Percentiles rank a stretch among this genome's conserved stretches.
These are phyloP conservation scores for Neotoma lepida DNA, from an alignment of 2,113 vertebrate genomes.

Conservation along the genomic window DNA sequence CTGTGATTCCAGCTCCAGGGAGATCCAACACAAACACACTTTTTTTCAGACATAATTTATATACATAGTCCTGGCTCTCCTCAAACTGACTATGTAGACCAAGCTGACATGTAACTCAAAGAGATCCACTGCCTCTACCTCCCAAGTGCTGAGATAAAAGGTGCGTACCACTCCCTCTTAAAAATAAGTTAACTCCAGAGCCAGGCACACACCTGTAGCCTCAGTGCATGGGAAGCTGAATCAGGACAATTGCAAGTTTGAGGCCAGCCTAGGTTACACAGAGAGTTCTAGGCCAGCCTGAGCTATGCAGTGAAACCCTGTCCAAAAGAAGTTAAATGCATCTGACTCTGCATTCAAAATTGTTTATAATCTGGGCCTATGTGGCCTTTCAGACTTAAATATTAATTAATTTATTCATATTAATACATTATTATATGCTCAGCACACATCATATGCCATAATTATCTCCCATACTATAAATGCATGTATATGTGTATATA, in stretches of 20 bases:
- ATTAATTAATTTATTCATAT: background rate
- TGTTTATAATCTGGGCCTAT: background rate
- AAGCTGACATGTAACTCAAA: too few relatives aligned
- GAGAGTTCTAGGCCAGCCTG: too few relatives aligned
- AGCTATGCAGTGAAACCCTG: too few relatives aligned
- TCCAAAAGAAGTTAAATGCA: background rate
- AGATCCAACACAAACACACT: too few relatives aligned
- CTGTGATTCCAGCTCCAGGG: too few relatives aligned
- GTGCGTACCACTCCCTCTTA: background rate
- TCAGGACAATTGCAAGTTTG: too few relatives aligned
- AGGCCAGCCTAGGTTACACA: too few relatives aligned
- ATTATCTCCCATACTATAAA: conserved; percentile 5
- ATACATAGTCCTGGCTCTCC: too few relatives aligned
- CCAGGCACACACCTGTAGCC: background rate
- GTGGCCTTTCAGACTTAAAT: background rate
- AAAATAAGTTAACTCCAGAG: background rate
- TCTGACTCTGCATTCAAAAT: background rate
- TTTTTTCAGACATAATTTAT: too few relatives aligned
- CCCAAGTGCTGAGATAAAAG: background rate
- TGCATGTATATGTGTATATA: background rate
- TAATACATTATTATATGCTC: background rate
- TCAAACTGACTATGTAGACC: too few relatives aligned
- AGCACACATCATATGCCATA: background rate
- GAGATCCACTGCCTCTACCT: too few relatives aligned
- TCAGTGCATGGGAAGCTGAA: too few relatives aligned